These are phyloP conservation scores for Pogoniulus pusillus DNA, from an alignment of 2,797 vertebrate species.

Conservation along the genomic window DNA sequence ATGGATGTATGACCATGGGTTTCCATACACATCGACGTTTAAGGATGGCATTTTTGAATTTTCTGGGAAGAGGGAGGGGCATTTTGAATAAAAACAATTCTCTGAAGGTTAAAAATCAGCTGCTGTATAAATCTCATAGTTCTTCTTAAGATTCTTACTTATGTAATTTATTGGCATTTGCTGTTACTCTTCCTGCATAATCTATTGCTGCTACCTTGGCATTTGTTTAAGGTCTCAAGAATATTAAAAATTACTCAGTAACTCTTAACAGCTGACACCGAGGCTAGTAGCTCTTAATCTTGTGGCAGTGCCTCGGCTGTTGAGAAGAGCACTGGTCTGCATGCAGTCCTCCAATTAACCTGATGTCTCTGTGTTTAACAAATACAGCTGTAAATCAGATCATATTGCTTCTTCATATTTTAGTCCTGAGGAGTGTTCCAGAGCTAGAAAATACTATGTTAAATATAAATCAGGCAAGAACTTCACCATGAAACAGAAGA, in stretches of 20 bases:
- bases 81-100: not conserved
- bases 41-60: not conserved
- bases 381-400: not conserved
- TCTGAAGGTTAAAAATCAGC: not conserved
- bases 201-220: not conserved
- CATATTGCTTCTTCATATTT: slow-evolving; percentile 21
- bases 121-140: not conserved
- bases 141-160: not conserved
- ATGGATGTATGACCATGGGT: not conserved
- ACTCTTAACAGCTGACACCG: not conserved
- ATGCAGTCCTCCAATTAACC: not conserved
- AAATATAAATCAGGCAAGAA: slow-evolving; percentile 51
- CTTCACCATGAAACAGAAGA: slow-evolving; percentile 30
- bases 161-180: not conserved
- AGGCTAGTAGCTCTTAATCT: not conserved
- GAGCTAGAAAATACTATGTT: slow-evolving; percentile 26
- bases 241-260: not conserved
- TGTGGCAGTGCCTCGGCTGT: not conserved
- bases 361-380: slow-evolving; percentile 1
- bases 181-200: not conserved
- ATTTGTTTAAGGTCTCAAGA: not conserved
- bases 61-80: not conserved
- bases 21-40: not conserved
- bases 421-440: slow-evolving; percentile 2
- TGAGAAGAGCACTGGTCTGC: not conserved